These are phyloP conservation scores for Leptinotarsa undecemlineata DNA, from an alignment of 1,140 invertebrate genomes.

Conservation along the genomic window DNA sequence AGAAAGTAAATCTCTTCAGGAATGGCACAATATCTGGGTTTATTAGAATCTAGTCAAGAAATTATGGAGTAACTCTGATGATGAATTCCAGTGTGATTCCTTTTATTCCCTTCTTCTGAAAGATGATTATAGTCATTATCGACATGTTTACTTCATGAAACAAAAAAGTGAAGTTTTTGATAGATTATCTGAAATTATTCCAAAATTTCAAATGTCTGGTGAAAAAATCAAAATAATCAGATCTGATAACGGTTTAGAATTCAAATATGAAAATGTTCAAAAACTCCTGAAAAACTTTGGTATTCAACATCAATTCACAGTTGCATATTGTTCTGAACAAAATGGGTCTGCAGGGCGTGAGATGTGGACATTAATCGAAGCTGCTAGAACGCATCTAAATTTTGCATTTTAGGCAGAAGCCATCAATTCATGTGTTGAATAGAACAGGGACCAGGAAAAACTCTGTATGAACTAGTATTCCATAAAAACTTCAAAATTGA, in stretches of 20 bases:
- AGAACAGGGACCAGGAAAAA: not conserved
- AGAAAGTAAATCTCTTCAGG: too few relatives aligned
- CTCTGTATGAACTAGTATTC: not conserved
- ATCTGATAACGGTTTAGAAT: not conserved
- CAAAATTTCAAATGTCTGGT: not conserved
- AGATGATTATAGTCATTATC: not conserved
- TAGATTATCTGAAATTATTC: not conserved
- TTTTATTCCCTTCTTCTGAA: not conserved
- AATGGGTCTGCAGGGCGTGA: not conserved
- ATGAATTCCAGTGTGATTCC: not conserved
- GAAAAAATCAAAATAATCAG: not conserved
- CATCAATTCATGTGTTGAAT: not conserved
- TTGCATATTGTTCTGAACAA: not conserved
- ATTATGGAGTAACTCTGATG: too few relatives aligned
- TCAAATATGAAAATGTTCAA: not conserved
- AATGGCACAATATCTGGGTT: too few relatives aligned
- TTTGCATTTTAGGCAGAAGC: not conserved
- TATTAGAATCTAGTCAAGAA: too few relatives aligned
- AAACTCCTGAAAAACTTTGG: not conserved
- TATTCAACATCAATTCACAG: not conserved
- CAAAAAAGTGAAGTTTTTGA: not conserved
- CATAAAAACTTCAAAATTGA: not conserved
- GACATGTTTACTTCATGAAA: not conserved
- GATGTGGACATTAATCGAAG: not conserved
- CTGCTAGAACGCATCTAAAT: not conserved